Evolutionary conservation across 2,888 invertebrate species (phyloP).

Genomic region (Agonum fuliginosum): DNA sequence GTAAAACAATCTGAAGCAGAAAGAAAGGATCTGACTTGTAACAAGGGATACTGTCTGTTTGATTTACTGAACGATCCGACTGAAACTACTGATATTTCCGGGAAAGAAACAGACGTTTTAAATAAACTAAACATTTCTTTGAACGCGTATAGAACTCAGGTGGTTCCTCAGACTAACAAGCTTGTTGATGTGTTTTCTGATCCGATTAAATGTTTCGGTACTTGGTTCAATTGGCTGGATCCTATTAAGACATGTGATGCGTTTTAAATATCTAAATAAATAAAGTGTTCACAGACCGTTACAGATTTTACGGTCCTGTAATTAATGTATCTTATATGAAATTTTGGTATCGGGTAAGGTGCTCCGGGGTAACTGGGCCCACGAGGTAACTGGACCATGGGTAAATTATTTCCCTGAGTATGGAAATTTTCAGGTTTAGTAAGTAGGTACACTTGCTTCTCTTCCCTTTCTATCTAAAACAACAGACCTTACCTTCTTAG

Average conservation of each 20-base stretch:
- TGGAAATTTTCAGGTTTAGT: too few relatives aligned
- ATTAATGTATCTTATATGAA: too few relatives aligned
- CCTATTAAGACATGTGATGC: slow-evolving; percentile 32
- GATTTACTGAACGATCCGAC: slow-evolving; percentile 61
- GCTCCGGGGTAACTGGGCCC: too few relatives aligned
- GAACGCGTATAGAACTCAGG: slow-evolving; percentile 43
- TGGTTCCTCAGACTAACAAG: slow-evolving; percentile 56
- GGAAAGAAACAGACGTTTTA: slow-evolving; percentile 44
- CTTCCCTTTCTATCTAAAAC: too few relatives aligned
- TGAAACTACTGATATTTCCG: slow-evolving; percentile 59
- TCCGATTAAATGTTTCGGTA: slow-evolving; percentile 53
- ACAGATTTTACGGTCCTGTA: too few relatives aligned
- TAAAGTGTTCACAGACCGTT: too few relatives aligned
- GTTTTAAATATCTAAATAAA: too few relatives aligned
- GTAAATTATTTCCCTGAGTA: too few relatives aligned
- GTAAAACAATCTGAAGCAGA: slow-evolving; percentile 9
- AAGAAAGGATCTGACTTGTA: slow-evolving; percentile 17
- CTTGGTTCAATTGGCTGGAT: slow-evolving; percentile 62
- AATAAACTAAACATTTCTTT: slow-evolving; percentile 53
- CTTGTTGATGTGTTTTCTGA: slow-evolving; percentile 51
- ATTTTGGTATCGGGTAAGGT: too few relatives aligned
- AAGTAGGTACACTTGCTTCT: too few relatives aligned
- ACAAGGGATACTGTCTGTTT: slow-evolving; percentile 58
- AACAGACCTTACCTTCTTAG: too few relatives aligned
- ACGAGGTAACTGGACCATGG: too few relatives aligned